A percentile compares a stretch with the other conserved stretches of the same genome.
phyloP scores from a whole-genome alignment of 2,113 vertebrate species.

The Mustela lutreola region DNA sequence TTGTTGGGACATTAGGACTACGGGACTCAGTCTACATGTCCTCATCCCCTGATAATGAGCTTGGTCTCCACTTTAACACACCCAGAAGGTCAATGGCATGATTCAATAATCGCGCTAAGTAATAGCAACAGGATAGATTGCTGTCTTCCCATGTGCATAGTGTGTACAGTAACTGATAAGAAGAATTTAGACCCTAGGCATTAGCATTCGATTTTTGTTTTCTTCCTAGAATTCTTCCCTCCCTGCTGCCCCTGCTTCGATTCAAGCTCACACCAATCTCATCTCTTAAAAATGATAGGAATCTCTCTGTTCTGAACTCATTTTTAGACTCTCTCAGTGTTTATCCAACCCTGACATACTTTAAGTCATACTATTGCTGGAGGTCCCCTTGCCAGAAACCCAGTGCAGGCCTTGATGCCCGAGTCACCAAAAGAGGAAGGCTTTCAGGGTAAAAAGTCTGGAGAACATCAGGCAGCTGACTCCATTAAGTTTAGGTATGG shows the following conservation, averaged over 20 bases:
- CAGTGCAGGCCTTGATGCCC: neutral
- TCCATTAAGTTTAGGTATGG: neutral
- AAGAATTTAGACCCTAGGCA: slow-evolving; percentile 12
- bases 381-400: neutral
- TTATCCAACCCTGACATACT: neutral
- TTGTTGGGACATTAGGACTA: slow-evolving; percentile 30
- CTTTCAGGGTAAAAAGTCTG: neutral
- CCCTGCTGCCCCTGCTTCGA: neutral
- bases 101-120: slow-evolving; percentile 7
- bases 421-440: neutral
- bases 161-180: neutral
- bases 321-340: neutral
- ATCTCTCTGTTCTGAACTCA: neutral
- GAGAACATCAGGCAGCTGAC: neutral
- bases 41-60: slow-evolving; percentile 44
- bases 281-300: neutral
- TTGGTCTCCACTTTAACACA: slow-evolving; percentile 35
- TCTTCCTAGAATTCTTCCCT: neutral
- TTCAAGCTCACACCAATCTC: slow-evolving; percentile 19
- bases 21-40: slow-evolving; percentile 30
- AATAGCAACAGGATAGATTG: neutral
- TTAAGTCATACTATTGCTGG: neutral
- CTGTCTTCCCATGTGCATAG: neutral
- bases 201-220: neutral
- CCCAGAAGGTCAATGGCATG: neutral